These are phyloP conservation scores for Micromesistius poutassou DNA, from an alignment of 2,797 vertebrate species.

Conservation along the genomic window DNA sequence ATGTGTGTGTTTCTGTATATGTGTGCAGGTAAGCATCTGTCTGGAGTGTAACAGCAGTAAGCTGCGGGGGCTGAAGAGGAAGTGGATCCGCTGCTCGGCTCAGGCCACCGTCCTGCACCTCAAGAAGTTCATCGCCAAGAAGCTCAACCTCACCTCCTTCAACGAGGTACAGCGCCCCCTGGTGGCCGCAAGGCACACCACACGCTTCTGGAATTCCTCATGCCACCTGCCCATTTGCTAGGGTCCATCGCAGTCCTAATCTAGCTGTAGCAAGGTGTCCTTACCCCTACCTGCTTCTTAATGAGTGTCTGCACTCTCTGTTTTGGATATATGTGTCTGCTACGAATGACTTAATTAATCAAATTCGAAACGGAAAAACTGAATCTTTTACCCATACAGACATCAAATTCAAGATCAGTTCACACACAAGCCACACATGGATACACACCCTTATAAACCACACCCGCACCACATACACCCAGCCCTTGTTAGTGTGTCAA, in stretches of 20 bases:
- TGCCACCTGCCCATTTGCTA: too few relatives aligned
- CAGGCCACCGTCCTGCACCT: conserved; percentile 98
- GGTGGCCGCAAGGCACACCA: neutral
- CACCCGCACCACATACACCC: neutral
- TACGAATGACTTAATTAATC: neutral
- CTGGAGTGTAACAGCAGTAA: conserved; percentile 99
- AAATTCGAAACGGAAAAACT: neutral
- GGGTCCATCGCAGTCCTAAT: too few relatives aligned
- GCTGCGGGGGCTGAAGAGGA: conserved; percentile 91
- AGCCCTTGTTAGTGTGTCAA: neutral
- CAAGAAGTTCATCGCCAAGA: conserved; percentile 99
- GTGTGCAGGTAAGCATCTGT: conserved; percentile 92
- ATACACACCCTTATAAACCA: neutral
- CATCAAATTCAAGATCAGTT: neutral
- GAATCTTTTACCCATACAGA: neutral
- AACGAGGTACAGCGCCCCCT: conserved; percentile 83
- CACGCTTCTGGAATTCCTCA: neutral
- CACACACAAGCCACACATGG: neutral
- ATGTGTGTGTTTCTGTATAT: conserved; percentile 23
- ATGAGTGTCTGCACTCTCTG: neutral
- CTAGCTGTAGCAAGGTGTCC: too few relatives aligned
- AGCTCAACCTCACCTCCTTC: conserved; percentile 97
- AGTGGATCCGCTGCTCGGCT: conserved; percentile 98
- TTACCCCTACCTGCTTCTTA: neutral
- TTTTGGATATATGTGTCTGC: neutral